Base-by-base conservation (phyloP, 2,797 vertebrate genomes). In the Melanotaenia pygmaea region DNA sequence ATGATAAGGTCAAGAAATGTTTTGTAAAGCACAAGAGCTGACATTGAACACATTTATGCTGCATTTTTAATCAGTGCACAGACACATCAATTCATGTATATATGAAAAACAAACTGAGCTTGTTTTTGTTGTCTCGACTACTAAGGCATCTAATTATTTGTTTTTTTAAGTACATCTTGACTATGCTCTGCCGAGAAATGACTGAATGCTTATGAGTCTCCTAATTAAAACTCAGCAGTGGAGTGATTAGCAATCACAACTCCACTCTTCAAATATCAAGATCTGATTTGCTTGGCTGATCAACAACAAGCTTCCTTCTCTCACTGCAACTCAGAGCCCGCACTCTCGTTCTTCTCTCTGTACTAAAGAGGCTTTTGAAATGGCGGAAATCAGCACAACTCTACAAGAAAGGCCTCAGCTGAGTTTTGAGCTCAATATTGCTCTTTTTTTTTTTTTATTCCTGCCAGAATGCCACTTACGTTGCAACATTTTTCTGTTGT, bases 171-270 rank as follows among this genome's bases (percentile, higher is more conserved):
- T 88, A 74, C 78, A 81, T 88, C 85, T 86, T 81, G 84, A 87
- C 87, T 88, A 76, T 86, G 87, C 83, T 89, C 80, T 82, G 85
- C 88, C 61, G 86, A 87, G 82, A 82, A 85, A 89, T 86, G 87
- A 88, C 89, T 90, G 86, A 89, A 91, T 86, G 90, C 91, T 91
- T 84, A 89, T 89, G 89, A 92, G 90, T 90, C 81, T 86, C 85
- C 91, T 92, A 94, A 95, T 94, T 94, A 94, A 94, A 94, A 93
- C 93, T 85, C 90, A 79, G 86, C 86, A 72, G 89, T 87, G 86
- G 87, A 92, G 92, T 92, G 92, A 94, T 94, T 94, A 94, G 92
- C 90, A 94, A 93, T 94, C 94, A 93, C 87, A 93, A 92, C 91
- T 90, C 79, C 80, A 80, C 92, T 93, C 92, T 93, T 93, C 91